phyloP scores from a whole-genome alignment of 1,140 invertebrate genomes.

The Lithobius niger region DNA sequence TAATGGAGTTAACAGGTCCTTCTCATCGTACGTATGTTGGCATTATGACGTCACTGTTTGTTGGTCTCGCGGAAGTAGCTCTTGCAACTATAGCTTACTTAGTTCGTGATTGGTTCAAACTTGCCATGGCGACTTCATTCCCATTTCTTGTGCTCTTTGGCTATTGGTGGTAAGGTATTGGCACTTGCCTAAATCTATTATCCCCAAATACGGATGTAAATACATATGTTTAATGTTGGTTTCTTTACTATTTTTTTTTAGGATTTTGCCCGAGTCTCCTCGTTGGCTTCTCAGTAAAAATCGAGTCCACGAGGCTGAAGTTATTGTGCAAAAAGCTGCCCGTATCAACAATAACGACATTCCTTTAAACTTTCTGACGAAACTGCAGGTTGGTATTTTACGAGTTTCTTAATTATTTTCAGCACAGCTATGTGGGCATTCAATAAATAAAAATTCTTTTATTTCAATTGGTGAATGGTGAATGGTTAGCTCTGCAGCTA shows the following conservation, averaged over 20 bases:
- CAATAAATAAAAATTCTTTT: too few species aligned
- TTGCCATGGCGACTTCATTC: conserved; percentile 23
- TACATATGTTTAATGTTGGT: too few species aligned
- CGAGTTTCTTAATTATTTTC: too few species aligned
- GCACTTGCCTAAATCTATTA: too few species aligned
- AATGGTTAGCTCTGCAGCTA: too few species aligned
- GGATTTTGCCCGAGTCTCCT: conserved; percentile 35
- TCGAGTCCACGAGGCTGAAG: conserved; percentile 29
- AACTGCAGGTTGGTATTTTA: neutral
- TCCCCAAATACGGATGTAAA: too few species aligned
- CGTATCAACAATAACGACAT: conserved; percentile 21
- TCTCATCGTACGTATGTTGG: conserved; percentile 81
- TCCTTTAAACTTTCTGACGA: neutral
- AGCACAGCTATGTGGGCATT: too few species aligned
- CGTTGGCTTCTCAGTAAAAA: conserved; percentile 36
- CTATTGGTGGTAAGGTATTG: conserved; percentile 36
- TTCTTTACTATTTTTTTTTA: conserved; percentile 9
- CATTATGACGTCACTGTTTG: conserved; percentile 45
- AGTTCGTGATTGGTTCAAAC: conserved; percentile 62
- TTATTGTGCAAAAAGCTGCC: conserved; percentile 26
- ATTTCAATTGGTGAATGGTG: too few species aligned
- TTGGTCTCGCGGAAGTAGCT: neutral
- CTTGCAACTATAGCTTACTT: conserved; percentile 60
- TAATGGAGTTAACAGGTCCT: conserved; percentile 75
- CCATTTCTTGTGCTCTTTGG: conserved; percentile 36